Percentiles rank a stretch among this genome's conserved stretches.
Evolutionary conservation across 1,140 invertebrate species (phyloP).

Genomic region (Trichonephila inaurata): DNA sequence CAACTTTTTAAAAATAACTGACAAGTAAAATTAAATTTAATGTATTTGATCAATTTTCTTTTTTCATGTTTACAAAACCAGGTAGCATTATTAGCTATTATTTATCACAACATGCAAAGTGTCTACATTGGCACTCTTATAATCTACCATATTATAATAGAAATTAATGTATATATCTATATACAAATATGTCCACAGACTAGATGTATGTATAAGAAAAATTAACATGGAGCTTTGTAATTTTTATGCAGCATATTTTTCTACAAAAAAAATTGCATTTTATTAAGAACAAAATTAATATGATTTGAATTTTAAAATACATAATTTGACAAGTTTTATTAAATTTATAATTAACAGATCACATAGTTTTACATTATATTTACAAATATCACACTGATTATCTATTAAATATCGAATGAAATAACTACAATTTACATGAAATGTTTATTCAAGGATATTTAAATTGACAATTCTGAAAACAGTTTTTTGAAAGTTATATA

Average conservation of each 20-base stretch:
- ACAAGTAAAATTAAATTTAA: too few relatives aligned
- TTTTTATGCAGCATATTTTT: not conserved
- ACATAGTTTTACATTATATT: too few relatives aligned
- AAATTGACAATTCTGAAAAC: too few relatives aligned
- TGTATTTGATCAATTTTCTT: not conserved
- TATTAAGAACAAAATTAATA: too few relatives aligned
- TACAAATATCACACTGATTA: too few relatives aligned
- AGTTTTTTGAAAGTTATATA: too few relatives aligned
- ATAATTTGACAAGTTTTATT: not conserved
- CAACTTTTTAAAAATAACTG: not conserved
- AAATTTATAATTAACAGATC: too few relatives aligned
- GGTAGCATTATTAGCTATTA: not conserved
- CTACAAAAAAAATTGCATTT: not conserved
- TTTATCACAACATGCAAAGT: not conserved
- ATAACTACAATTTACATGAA: too few relatives aligned
- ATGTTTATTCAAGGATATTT: too few relatives aligned
- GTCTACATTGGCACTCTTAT: not conserved
- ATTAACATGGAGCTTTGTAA: not conserved
- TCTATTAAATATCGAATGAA: too few relatives aligned
- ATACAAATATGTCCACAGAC: conserved; percentile 2
- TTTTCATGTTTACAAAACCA: not conserved
- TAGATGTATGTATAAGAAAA: conserved; percentile 3
- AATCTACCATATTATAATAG: not conserved
- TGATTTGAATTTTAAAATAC: not conserved
- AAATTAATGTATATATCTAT: not conserved